A percentile compares a stretch with the other conserved stretches of the same genome.
Conservation (phyloP, 2,797 vertebrate species). For the Oophaga sylvatica region DNA sequence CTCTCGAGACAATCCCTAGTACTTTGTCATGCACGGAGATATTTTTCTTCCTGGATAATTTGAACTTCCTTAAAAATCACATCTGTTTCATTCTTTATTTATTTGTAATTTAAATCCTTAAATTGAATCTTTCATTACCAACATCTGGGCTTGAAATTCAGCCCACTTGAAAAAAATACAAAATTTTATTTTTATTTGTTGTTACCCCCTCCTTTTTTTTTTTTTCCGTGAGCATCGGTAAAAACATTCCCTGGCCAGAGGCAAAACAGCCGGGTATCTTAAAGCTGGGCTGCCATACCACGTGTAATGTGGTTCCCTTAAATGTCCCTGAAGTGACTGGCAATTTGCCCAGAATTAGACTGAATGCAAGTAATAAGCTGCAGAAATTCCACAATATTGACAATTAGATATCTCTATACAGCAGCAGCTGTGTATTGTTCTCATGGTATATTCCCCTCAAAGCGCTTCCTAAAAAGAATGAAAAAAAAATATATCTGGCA, state of each 20-base stretch:
- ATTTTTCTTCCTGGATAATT: slow-evolving; percentile 88
- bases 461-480: slow-evolving; percentile 80
- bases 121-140: slow-evolving; percentile 88
- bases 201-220: slow-evolving; percentile 73
- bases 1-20: slow-evolving; percentile 84
- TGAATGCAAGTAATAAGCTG: slow-evolving; percentile 88
- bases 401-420: slow-evolving; percentile 87
- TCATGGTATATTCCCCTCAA: slow-evolving; percentile 83
- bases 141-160: slow-evolving; percentile 87
- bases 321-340: slow-evolving; percentile 87
- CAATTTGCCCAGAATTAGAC: slow-evolving; percentile 89
- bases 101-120: slow-evolving; percentile 90
- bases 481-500: slow-evolving; percentile 74
- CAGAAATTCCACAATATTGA: slow-evolving; percentile 88
- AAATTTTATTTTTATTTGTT: slow-evolving; percentile 86
- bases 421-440: slow-evolving; percentile 87
- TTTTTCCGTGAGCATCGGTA: slow-evolving; percentile 77
- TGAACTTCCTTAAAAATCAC: slow-evolving; percentile 90
- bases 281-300: slow-evolving; percentile 83
- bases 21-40: slow-evolving; percentile 86
- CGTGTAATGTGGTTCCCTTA: slow-evolving; percentile 85
- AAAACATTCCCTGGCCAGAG: slow-evolving; percentile 85
- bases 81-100: slow-evolving; percentile 91
- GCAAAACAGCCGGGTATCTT: slow-evolving; percentile 87
- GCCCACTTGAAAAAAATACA: slow-evolving; percentile 86